Evolutionary conservation across 1,140 invertebrate species (phyloP).

Genomic region (Schlechtendalia chinensis): DNA sequence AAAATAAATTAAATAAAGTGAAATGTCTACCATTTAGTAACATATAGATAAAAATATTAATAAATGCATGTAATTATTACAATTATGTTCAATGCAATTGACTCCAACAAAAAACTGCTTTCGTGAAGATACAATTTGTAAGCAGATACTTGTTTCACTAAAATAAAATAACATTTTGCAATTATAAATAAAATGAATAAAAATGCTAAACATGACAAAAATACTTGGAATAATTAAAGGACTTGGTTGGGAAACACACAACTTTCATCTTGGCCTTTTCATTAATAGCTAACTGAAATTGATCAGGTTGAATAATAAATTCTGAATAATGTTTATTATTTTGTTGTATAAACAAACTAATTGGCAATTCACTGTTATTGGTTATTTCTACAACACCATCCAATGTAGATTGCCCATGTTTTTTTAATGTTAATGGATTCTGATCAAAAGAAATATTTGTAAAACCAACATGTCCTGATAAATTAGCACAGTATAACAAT

Average conservation of each 20-base stretch:
- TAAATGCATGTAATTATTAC: neutral
- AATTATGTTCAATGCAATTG: constrained; percentile 4
- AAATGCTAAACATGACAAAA: neutral
- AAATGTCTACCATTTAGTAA: neutral
- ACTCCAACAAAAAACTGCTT: constrained; percentile 30
- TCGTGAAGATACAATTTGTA: constrained; percentile 36
- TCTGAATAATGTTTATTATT: neutral
- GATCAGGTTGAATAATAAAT: constrained; percentile 20
- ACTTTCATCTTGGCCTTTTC: constrained; percentile 29
- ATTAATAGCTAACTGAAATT: constrained; percentile 16
- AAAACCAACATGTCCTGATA: constrained; percentile 13
- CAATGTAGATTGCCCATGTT: neutral
- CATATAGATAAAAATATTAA: neutral
- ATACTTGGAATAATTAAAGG: constrained; percentile 12
- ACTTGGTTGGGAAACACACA: neutral
- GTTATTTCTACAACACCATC: constrained; percentile 26
- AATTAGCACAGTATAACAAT: constrained; percentile 28
- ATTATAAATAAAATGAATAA: neutral
- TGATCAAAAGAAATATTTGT: constrained; percentile 41
- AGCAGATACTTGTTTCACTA: constrained; percentile 20
- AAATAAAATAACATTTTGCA: neutral
- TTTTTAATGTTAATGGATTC: constrained; percentile 41
- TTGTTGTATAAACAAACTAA: constrained; percentile 4
- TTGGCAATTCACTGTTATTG: constrained; percentile 23
- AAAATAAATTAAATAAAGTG: neutral